These are phyloP conservation scores for Nomada ferruginata DNA, from an alignment of 2,888 invertebrate genomes.

Conservation along the genomic window DNA sequence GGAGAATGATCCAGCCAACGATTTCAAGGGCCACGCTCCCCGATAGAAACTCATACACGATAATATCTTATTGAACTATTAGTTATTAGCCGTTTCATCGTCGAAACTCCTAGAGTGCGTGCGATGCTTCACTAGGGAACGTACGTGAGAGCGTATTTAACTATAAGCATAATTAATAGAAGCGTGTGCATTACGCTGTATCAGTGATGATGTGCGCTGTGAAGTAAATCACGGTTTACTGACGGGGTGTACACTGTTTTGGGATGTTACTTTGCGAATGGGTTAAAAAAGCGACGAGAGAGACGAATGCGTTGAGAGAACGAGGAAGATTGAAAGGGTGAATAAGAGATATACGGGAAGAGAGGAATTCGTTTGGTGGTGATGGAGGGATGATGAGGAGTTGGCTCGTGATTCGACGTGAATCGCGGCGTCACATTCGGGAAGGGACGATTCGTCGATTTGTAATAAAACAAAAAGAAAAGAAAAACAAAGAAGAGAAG, in stretches of 20 bases:
- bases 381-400: slow-evolving; percentile 46
- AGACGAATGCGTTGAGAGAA: slow-evolving; percentile 31
- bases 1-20: background rate
- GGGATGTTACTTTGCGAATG: slow-evolving; percentile 36
- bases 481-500: slow-evolving; percentile 39
- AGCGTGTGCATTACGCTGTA: slow-evolving; percentile 74
- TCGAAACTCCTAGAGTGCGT: slow-evolving; percentile 75
- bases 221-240: slow-evolving; percentile 56
- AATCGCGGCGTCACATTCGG: slow-evolving; percentile 69
- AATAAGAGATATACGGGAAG: slow-evolving; percentile 30
- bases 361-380: slow-evolving; percentile 19
- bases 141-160: slow-evolving; percentile 72
- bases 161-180: slow-evolving; percentile 57
- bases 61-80: slow-evolving; percentile 70
- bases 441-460: slow-evolving; percentile 62
- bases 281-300: slow-evolving; percentile 16
- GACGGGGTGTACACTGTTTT: slow-evolving; percentile 49
- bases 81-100: slow-evolving; percentile 74
- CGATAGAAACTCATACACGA: slow-evolving; percentile 64
- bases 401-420: slow-evolving; percentile 74
- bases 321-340: slow-evolving; percentile 40
- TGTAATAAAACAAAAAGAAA: slow-evolving; percentile 49
- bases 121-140: slow-evolving; percentile 73
- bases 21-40: slow-evolving; percentile 43
- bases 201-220: slow-evolving; percentile 74